Evolutionary conservation across 2,888 invertebrate species (phyloP), one percentile per base, ranked within the genome.

Genomic region (Caenorhabditis zanzibari): DNA sequence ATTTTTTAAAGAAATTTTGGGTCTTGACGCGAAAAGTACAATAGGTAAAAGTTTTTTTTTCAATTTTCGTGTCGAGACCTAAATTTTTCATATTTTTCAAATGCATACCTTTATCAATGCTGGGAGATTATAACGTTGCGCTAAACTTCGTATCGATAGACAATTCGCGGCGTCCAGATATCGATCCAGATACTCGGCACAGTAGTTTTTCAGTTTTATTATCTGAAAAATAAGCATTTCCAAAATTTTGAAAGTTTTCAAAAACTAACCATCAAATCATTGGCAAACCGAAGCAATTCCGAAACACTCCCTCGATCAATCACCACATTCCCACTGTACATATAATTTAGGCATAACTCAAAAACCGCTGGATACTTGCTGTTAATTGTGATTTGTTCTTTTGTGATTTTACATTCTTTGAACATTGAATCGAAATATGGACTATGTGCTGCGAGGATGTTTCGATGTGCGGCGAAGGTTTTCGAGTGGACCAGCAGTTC

Each of bases 341-440:
- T 94, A 90, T 95, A 95, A 91, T 94, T 94, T 28, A 95, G 92
- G 68, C 95, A 93, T 47, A 93, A 93, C 24, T 93, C 92, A 92
- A 95, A 95, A 69, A 94, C 94, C 81, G 94, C 94, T 79, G 94
- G 94, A 91, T 94, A 94, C 88, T 94, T 77, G 90, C 94, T 94
- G 73, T 93, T 94, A 58, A 95, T 93, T 7, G 94, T 94, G 49
- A 95, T 84, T 75, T 86, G 85, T 52, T 87, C 87, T 44, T 87
- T 87, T 7, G 84, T 82, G 12, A 94, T 93, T 91, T 94, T 94
- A 79, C 90, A 88, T 74, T 89, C 89, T 73, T 94, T 94, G 82
- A 95, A 92, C 74, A 95, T 94, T 24, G 95, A 94, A 90, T 95
- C 95, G 90, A 95, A 95, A 91, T 95, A 95, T 0, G 95, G 95